Evolutionary conservation across 2,888 invertebrate genomes (phyloP), one percentile per base, ranked within the genome.

Genomic region (Ophion ventricosus): DNA sequence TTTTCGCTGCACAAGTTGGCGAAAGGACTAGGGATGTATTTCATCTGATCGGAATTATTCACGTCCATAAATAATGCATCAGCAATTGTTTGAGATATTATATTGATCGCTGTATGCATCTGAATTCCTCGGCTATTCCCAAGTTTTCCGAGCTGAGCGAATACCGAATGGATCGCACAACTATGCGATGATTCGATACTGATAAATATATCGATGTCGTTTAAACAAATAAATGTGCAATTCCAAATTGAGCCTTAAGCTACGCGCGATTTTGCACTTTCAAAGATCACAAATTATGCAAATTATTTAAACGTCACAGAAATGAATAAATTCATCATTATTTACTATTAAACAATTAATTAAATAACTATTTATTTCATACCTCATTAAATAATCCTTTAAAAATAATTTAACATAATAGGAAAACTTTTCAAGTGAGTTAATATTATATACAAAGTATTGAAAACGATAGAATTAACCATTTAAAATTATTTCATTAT

Each of bases 81-180:
- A 70, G 56, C 69, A n/a, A 56, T 70, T 70, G 49, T 70, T 70
- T 56, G 69, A 56, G 20, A 70, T 70, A 70, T 70, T 56, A 70
- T 70, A 70, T 70, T 26, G 26, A 26, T 35, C 29, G n/a, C 69
- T 49, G 54, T 29, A 26, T 26, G 69, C 69, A 70, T 70, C 54
- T 56, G 26, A 70, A 70, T 70, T 54, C 20, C 20, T 49, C 69
- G 25, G 69, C n/a, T 7, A 54, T 56, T 56, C 1, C 17, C 20
- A 57, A 57, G 57, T 10, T 57, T 20, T 20, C 57, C 20, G 8
- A 57, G 23, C 49, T 49, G 14, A 2, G 49, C 49, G 49, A 49
- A 49, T 54, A 56, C 29, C 54, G 26, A 8, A 54, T 69, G 1
- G 0, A 11, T 54, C 54, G 56, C 3, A 7, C 11, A 29, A n/a